These are phyloP conservation scores for Lottia gigantea DNA, from an alignment of 2,888 invertebrate species.

Conservation along the genomic window DNA sequence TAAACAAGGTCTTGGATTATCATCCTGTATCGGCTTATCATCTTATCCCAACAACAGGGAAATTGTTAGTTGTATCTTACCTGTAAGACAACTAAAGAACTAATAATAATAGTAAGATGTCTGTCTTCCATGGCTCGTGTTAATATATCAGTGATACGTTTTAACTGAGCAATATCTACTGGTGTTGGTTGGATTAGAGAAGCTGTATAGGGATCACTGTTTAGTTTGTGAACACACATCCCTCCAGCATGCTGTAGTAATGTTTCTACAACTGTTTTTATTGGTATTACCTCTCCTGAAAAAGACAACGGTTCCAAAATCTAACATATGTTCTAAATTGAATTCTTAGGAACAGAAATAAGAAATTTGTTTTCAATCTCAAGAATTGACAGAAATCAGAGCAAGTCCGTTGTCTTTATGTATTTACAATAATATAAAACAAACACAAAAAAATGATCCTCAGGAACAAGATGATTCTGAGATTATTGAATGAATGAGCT, in stretches of 20 bases:
- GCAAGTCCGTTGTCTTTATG: too few relatives aligned
- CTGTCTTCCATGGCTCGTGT: slow-evolving; percentile 52
- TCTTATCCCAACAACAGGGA: too few relatives aligned
- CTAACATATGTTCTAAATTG: too few relatives aligned
- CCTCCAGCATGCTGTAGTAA: slow-evolving; percentile 64
- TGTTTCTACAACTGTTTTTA: slow-evolving; percentile 47
- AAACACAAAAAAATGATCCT: too few relatives aligned
- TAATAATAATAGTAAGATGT: slow-evolving; percentile 57
- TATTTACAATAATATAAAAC: too few relatives aligned
- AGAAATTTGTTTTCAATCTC: too few relatives aligned
- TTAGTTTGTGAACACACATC: slow-evolving; percentile 65
- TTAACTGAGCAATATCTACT: slow-evolving; percentile 56
- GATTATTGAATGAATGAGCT: too few relatives aligned
- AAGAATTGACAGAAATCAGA: too few relatives aligned
- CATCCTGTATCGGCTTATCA: too few relatives aligned
- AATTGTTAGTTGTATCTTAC: slow-evolving; percentile 34
- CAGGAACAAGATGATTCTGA: too few relatives aligned
- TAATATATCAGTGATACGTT: slow-evolving; percentile 60
- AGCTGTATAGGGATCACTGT: slow-evolving; percentile 39
- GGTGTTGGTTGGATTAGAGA: slow-evolving; percentile 44
- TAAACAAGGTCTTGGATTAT: too few relatives aligned
- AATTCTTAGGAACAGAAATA: too few relatives aligned
- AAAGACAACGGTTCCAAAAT: slow-evolving; percentile 1
- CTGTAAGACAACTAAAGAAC: slow-evolving; percentile 63
- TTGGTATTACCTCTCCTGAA: slow-evolving; percentile 36